phyloP scores from a whole-genome alignment of 2,797 vertebrate genomes.

The Rachycentron canadum region DNA sequence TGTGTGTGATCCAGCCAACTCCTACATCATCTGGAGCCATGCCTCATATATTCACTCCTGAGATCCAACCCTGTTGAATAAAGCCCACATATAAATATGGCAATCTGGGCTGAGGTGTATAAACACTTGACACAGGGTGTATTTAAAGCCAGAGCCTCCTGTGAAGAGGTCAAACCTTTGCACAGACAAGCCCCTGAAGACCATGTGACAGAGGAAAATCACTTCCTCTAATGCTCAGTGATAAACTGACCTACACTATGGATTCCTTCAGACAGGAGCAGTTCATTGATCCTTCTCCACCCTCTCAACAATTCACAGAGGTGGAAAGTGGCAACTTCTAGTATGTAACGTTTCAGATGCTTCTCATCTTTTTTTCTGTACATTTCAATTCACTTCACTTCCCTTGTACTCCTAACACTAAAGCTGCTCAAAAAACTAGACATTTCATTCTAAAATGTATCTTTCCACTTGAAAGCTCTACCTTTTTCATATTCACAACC shows the following conservation, averaged over 20 bases:
- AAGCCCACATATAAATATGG: slow-evolving; percentile 42
- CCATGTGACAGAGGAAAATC: slow-evolving; percentile 59
- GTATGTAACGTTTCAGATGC: neutral
- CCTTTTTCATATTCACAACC: neutral
- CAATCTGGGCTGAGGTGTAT: slow-evolving; percentile 15
- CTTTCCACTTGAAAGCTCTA: neutral
- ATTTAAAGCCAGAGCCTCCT: slow-evolving; percentile 37
- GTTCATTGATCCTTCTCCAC: slow-evolving; percentile 54
- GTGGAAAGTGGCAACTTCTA: slow-evolving; percentile 21
- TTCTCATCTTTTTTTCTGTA: neutral
- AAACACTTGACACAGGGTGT: slow-evolving; percentile 43
- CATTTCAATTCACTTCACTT: neutral
- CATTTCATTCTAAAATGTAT: neutral
- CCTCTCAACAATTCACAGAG: slow-evolving; percentile 18
- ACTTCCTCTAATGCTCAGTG: slow-evolving; percentile 56
- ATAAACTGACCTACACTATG: slow-evolving; percentile 47
- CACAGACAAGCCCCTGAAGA: slow-evolving; percentile 52
- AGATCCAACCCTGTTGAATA: slow-evolving; percentile 22
- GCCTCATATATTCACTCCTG: slow-evolving; percentile 54
- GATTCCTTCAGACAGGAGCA: slow-evolving; percentile 51
- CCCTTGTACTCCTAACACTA: neutral
- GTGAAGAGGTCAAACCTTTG: slow-evolving; percentile 64
- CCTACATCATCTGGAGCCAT: slow-evolving; percentile 70
- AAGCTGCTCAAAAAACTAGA: neutral
- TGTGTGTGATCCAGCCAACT: slow-evolving; percentile 65